Base-by-base conservation (phyloP, 2,797 vertebrate species). In the Valencia hispanica region DNA sequence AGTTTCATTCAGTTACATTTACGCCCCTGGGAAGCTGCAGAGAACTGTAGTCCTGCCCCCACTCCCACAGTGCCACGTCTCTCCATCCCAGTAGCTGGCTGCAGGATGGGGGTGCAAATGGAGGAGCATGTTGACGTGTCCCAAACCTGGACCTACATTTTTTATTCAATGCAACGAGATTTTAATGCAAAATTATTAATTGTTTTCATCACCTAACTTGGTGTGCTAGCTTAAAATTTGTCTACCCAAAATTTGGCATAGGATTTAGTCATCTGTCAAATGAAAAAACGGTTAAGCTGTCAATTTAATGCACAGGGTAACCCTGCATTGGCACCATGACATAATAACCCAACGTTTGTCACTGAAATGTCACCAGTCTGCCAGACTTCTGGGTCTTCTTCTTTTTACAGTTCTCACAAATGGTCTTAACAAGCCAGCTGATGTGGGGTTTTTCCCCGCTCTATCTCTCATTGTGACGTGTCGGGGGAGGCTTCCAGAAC, bases 31-130 rank as follows among this genome's bases (percentile, higher is more conserved):
- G 61, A 72, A 32, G 71, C 45, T 76, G 74, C 57, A 75, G 0
- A 61, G n/a, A 39, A 73, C 73, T 82, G 12, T 63, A 34, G 57
- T 77, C 77, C 78, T 72, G 65, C 75, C 84, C 86, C 79, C 72
- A 73, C 68, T 79, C 73, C 83, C 83, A 89, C 45, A 78, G 48
- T 94, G 93, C 93, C 93, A 94, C 92, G 89, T 94, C 72, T 80
- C 45, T 88, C 73, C 70, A 72, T 34, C 83, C 81, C 78, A 81
- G 86, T 81, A 83, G 75, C 78, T 86, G 85, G 76, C 68, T 68
- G 66, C 53, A 81, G 41, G 68, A 87, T 47, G 81, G 82, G 90
- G 86, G 66, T 57, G 73, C 45, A 12, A 59, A 17, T 18, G 63
- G 47, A 82, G 51, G 32, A 79, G n/a, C 39, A 86, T 81, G 43